Evolutionary conservation across 1,140 invertebrate genomes (phyloP), one percentile per base, ranked within the genome.

Genomic region (Drosophila virilis): DNA sequence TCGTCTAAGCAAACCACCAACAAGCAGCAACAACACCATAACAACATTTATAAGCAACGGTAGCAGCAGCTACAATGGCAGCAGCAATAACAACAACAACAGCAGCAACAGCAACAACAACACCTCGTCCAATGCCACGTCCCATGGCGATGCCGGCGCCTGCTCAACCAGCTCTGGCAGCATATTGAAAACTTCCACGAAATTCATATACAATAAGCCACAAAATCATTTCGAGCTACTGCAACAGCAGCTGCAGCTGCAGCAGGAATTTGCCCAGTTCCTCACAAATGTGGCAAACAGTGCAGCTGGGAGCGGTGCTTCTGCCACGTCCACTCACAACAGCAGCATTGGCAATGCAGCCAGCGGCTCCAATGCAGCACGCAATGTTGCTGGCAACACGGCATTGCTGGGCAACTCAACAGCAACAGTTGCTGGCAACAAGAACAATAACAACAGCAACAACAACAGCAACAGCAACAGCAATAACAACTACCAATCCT

Each of bases 131-230:
- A 51, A 51, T 40, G 51, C 40, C 72, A 42, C 38, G 46, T 28
- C 66, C 69, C 73, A 51, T 22, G 48, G 57, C 52, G 69, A 69
- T 43, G 68, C 45, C 8, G 52, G 58, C 35, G 75, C 71, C 8
- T 64, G 78, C 12, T 57, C 76, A 37, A 52, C 62, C 17, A 62
- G 59, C 38, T 71, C 64, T 7, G 66, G 64, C 73, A 88, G 58
- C 73, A 79, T 91, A 15, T 52, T 91, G 6, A 91, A 91, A 59
- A 91, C 90, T 12, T 88, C 90, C 4, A 85, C 88, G 6, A 91
- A 91, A 62, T 91, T 91, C 48, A 88, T 91, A 13, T 91, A 91
- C 57, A 91, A 91, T 45, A 91, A 91, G 67, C 90, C 90, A 17
- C 90, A 91, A 43, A 91, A 91, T 76, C 90, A 91, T 33, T 90